A percentile compares a stretch with the other conserved stretches of the same genome.
These are phyloP conservation scores for Spinus pinus DNA, from an alignment of 2,797 vertebrate genomes.

Conservation along the genomic window DNA sequence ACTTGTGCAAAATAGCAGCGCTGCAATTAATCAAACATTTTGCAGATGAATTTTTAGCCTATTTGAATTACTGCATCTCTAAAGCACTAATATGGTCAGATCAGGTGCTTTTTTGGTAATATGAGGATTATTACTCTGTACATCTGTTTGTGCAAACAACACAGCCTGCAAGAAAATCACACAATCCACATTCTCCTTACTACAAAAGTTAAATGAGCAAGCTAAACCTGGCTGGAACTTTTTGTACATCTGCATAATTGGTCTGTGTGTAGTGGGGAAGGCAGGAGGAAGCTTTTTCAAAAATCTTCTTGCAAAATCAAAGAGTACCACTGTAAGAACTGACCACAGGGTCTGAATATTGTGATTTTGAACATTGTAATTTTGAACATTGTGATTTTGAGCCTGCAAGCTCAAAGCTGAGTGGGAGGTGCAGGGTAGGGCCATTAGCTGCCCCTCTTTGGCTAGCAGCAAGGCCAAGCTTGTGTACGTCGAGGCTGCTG, in stretches of 20 bases:
- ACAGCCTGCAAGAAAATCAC: background rate
- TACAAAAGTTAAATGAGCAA: background rate
- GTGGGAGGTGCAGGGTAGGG: accelerated
- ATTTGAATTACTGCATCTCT: background rate
- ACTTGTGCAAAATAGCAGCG: background rate
- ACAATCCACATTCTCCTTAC: slow-evolving; percentile 1
- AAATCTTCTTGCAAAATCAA: background rate
- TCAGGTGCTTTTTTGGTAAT: background rate
- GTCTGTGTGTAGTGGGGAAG: accelerated
- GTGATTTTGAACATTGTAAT: background rate
- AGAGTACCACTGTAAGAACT: accelerated
- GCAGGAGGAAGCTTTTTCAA: background rate
- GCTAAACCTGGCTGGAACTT: background rate
- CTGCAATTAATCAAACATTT: slow-evolving; percentile 7
- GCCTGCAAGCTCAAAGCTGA: background rate
- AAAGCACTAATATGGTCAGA: background rate
- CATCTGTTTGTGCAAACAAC: background rate
- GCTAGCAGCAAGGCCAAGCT: background rate
- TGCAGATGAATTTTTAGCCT: background rate
- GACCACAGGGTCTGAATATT: background rate
- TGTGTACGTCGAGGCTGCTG: background rate
- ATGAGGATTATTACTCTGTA: background rate
- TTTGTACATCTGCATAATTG: background rate
- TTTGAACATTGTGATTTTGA: background rate
- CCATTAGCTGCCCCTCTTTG: background rate